Evolutionary conservation across 2,113 vertebrate species (phyloP).

Genomic region (Sinocyclocheilus maitianheensis): DNA sequence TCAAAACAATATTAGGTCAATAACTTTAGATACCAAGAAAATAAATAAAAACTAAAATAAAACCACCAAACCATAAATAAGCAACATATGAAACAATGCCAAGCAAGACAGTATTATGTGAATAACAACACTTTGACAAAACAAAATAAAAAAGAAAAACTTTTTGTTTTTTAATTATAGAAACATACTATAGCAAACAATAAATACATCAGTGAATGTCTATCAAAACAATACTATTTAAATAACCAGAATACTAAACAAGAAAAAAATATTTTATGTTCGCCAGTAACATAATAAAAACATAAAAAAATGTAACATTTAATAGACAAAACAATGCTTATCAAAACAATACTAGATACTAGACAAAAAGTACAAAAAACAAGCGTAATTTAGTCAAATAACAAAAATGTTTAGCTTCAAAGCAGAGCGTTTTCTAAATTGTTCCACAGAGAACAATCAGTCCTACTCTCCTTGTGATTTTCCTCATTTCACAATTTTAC

Average conservation of each 20-base stretch:
- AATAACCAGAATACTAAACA: neutral
- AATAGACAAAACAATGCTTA: neutral
- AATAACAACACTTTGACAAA: neutral
- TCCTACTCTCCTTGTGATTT: neutral
- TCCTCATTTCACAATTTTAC: conserved; percentile 12
- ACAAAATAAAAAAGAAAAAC: neutral
- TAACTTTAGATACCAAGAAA: neutral
- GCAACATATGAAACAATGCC: neutral
- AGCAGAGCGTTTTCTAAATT: neutral
- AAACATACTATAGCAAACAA: neutral
- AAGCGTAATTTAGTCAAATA: conserved; percentile 13
- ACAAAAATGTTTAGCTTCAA: neutral
- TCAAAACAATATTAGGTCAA: neutral
- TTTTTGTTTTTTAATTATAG: neutral
- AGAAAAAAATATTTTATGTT: neutral
- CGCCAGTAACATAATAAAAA: neutral
- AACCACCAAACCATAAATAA: neutral
- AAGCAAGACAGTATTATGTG: neutral
- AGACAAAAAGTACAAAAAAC: neutral
- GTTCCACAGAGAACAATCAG: conserved; percentile 6
- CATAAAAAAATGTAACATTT: neutral
- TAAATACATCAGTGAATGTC: neutral
- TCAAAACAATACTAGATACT: neutral
- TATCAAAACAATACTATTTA: neutral
- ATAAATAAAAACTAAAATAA: neutral